phyloP scores from a whole-genome alignment of 2,888 invertebrate species.

The Apantesis nais region DNA sequence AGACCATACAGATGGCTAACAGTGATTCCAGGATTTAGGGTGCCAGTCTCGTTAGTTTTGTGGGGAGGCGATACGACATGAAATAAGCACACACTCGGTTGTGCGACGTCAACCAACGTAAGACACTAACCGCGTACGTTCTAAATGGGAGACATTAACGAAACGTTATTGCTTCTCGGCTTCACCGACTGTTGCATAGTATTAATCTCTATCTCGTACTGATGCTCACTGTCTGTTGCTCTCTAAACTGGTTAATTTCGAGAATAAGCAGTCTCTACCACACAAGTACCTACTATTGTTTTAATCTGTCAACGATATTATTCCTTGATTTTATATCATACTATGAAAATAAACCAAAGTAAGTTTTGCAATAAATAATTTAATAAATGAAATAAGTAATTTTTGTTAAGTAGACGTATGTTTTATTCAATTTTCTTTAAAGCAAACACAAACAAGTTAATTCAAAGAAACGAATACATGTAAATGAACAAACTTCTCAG shows the following conservation, averaged over 20 bases:
- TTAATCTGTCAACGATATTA: conserved; percentile 24
- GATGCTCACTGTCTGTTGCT: conserved; percentile 59
- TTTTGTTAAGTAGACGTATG: conserved; percentile 49
- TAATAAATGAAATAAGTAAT: conserved; percentile 43
- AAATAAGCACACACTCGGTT: conserved; percentile 63
- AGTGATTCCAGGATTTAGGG: conserved; percentile 75
- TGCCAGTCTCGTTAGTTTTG: conserved; percentile 67
- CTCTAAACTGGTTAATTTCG: conserved; percentile 63
- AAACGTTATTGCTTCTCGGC: conserved; percentile 80
- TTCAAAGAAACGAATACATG: conserved; percentile 73
- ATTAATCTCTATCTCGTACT: conserved; percentile 77
- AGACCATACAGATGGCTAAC: conserved; percentile 74
- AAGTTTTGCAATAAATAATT: conserved; percentile 22
- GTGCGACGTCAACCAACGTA: conserved; percentile 67
- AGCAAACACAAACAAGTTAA: conserved; percentile 70
- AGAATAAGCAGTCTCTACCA: conserved; percentile 55
- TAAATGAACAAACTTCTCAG: conserved; percentile 78
- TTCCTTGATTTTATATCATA: neutral
- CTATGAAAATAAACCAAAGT: conserved; percentile 17
- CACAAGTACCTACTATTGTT: conserved; percentile 29
- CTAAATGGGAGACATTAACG: conserved; percentile 82
- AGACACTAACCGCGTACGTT: conserved; percentile 77
- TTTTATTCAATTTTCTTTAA: conserved; percentile 70
- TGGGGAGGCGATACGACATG: conserved; percentile 62
- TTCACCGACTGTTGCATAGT: conserved; percentile 76